Conservation (phyloP, 2,888 invertebrate genomes). For the Dasysyrphus tricinctus region DNA sequence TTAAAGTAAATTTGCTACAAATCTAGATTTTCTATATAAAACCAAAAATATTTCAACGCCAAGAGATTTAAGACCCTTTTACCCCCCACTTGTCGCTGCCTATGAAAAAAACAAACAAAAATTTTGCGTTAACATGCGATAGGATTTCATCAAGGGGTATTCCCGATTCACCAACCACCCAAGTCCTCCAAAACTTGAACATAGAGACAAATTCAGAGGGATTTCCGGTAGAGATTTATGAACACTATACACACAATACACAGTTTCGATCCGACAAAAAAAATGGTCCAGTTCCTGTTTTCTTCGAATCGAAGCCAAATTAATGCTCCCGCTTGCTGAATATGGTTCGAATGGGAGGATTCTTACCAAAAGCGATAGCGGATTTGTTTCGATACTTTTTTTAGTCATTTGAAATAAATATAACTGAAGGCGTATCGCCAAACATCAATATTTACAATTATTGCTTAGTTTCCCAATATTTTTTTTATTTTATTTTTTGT, state of each 20-base stretch:
- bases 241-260: conserved; percentile 66
- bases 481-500: conserved; percentile 38
- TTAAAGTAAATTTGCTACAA: too few relatives aligned
- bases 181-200: neutral
- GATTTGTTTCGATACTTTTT: conserved; percentile 14
- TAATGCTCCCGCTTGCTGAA: conserved; percentile 39
- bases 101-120: conserved; percentile 7
- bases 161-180: conserved; percentile 3
- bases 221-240: conserved; percentile 68
- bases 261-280: conserved; percentile 18
- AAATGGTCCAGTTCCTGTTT: conserved; percentile 8
- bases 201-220: conserved; percentile 46
- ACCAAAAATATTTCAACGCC: too few relatives aligned
- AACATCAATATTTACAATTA: conserved; percentile 72
- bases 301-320: conserved; percentile 39
- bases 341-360: conserved; percentile 8
- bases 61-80: neutral
- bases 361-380: conserved; percentile 58
- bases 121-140: conserved; percentile 59
- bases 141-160: conserved; percentile 60
- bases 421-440: conserved; percentile 33
- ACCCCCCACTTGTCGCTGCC: neutral
- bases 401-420: conserved; percentile 13
- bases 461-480: conserved; percentile 42
- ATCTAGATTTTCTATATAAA: too few relatives aligned